A percentile compares a stretch with the other conserved stretches of the same genome.
These are phyloP conservation scores for Ornithorhynchus anatinus DNA, from an alignment of 2,113 vertebrate genomes.

Conservation along the genomic window DNA sequence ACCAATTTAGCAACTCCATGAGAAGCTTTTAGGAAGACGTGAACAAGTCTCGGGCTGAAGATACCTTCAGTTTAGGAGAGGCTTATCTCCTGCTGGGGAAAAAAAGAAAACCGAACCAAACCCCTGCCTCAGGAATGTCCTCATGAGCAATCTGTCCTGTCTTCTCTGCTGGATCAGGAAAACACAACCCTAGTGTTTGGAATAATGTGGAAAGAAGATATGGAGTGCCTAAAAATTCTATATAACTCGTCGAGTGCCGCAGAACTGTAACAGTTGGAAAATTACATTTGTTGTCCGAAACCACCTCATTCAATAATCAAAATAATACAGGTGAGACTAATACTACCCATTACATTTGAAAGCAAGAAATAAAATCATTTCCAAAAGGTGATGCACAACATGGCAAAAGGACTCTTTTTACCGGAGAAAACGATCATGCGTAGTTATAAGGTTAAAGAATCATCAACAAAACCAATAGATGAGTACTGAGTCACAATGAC, in stretches of 20 bases:
- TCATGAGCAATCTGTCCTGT: slow-evolving; percentile 52
- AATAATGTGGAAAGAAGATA: slow-evolving; percentile 52
- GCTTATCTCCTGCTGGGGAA: neutral
- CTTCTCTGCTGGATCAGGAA: slow-evolving; percentile 56
- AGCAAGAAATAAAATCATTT: neutral
- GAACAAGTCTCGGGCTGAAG: neutral
- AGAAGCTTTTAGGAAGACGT: neutral
- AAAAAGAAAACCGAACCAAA: neutral
- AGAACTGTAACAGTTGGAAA: no score
- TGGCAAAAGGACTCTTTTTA: no score
- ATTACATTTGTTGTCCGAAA: slow-evolving; percentile 1
- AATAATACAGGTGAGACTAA: neutral
- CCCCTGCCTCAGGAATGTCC: slow-evolving; percentile 20
- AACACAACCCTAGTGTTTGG: slow-evolving; percentile 53
- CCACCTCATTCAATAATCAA: slow-evolving; percentile 12
- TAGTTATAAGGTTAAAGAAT: no score
- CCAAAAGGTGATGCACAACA: neutral
- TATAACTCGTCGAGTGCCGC: neutral
- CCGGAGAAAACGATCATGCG: no score
- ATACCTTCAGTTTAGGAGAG: slow-evolving; percentile 5
- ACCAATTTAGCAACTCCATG: neutral
- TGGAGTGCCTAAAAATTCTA: slow-evolving; percentile 13
- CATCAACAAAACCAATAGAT: no score
- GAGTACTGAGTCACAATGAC: no score
- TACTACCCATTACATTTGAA: neutral